Evolutionary conservation across 2,888 invertebrate genomes (phyloP), one percentile per base, ranked within the genome.

Genomic region (Sipha maydis): DNA sequence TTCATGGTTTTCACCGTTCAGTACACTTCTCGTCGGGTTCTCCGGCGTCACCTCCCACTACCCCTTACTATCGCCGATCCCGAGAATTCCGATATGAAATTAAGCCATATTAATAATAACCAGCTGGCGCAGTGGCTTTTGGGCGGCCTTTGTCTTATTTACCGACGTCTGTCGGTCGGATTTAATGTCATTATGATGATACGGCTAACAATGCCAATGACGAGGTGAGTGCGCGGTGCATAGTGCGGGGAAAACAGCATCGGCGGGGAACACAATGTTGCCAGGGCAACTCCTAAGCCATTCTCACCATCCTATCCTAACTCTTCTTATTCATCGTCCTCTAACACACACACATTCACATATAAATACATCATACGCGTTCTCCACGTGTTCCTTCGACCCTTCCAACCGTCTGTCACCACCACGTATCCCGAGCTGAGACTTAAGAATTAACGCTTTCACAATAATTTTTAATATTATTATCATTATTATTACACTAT

Each of bases 91-190:
- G 88, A 88, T 88, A 88, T 82, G 88, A 88, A 88, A 82, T 88
- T 82, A 88, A 88, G 88, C 88, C 88, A 67, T 88, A 88, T 88
- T 88, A 88, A 88, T 88, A 88, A 88, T 88, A 88, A 88, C 88
- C 88, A 82, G 88, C 88, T n/a, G 88, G 88, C 88, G 82, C 82
- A 41, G 75, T 88, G 82, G 88, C 82, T 88, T 88, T 88, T 76
- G 82, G 88, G 61, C 41, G 80, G 88, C 88, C 75, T 88, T 88
- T 88, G 88, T 88, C 88, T 88, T 88, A 88, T 88, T 88, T 88
- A 88, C 88, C 88, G 88, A 82, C 82, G 88, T 88, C 88, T 88
- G 88, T 82, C 82, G 88, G 88, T 67, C 88, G 88, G 88, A 88
- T 88, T 88, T 88, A 88, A 88, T 88, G 88, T 88, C 88, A 82